Percentiles rank a stretch among this genome's conserved stretches.
Evolutionary conservation across 2,797 vertebrate genomes (phyloP).

Genomic region (Diplodus sargus): DNA sequence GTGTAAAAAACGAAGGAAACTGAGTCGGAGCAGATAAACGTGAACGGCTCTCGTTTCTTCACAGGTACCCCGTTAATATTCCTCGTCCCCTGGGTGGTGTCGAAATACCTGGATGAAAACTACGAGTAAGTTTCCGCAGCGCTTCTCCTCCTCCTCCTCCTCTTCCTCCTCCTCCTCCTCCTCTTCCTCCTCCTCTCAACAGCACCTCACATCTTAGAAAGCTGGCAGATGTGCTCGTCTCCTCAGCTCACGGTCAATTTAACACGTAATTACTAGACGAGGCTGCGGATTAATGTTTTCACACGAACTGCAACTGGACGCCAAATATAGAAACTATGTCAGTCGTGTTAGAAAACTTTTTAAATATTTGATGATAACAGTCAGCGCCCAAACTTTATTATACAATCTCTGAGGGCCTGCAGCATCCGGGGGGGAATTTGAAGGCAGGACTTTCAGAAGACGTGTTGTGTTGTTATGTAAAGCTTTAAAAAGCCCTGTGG

Average conservation of each 20-base stretch:
- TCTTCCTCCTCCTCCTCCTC: not conserved
- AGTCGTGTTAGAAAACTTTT: conserved; percentile 5
- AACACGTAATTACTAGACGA: conserved; percentile 12
- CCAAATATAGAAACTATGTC: conserved; percentile 20
- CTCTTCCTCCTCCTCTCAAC: not conserved
- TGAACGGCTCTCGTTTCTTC: conserved; percentile 45
- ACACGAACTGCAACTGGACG: not conserved
- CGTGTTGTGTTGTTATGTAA: conserved; percentile 41
- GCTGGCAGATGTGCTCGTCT: conserved; percentile 1
- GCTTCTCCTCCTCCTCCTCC: not conserved
- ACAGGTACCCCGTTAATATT: conserved; percentile 93
- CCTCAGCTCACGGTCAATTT: conserved; percentile 22
- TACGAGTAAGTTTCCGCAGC: conserved; percentile 88
- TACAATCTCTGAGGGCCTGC: not conserved
- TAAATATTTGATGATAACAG: conserved; percentile 43
- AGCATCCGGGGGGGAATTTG: not conserved
- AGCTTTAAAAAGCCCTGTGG: conserved; percentile 30
- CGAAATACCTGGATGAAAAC: conserved; percentile 94
- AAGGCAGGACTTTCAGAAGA: conserved; percentile 15
- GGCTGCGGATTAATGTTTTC: conserved; percentile 9
- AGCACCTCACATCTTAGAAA: not conserved
- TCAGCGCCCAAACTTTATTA: not conserved
- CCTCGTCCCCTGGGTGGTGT: conserved; percentile 90
- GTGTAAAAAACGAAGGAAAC: conserved; percentile 2
- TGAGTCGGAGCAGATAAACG: conserved; percentile 4